phyloP scores from a whole-genome alignment of 2,888 invertebrate genomes.

The Geotrupes spiniger region DNA sequence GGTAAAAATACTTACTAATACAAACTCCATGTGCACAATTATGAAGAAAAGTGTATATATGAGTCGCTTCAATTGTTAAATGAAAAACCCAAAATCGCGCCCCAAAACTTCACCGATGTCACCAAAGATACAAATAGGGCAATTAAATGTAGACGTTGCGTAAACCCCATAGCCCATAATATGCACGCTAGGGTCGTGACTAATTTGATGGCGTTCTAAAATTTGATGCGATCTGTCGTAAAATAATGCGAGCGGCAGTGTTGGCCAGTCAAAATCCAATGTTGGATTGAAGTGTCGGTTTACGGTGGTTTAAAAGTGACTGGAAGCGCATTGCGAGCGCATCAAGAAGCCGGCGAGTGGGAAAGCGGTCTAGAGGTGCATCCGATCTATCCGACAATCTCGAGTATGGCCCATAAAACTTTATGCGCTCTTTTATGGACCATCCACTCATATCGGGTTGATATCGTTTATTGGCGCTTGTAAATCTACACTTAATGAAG shows the following conservation, averaged over 20 bases:
- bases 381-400: slow-evolving; percentile 20
- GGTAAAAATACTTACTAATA: no score
- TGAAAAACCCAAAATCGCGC: no score
- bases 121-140: no score
- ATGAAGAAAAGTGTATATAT: no score
- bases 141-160: no score
- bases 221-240: slow-evolving; percentile 11
- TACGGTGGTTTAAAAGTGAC: slow-evolving; percentile 18
- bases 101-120: no score
- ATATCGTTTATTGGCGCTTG: slow-evolving; percentile 49
- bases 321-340: slow-evolving; percentile 15
- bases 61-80: no score
- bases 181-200: no score
- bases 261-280: slow-evolving; percentile 15
- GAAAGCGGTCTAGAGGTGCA: slow-evolving; percentile 17
- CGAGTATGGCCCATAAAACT: slow-evolving; percentile 42
- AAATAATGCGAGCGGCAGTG: slow-evolving; percentile 15
- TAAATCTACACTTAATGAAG: slow-evolving; percentile 48
- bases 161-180: no score
- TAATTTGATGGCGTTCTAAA: slow-evolving; percentile 12
- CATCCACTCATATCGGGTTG: slow-evolving; percentile 45
- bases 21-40: no score
- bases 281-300: slow-evolving; percentile 12
- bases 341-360: slow-evolving; percentile 11
- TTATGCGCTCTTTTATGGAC: slow-evolving; percentile 47